Conservation (phyloP, 1,140 invertebrate genomes). For the Chrysopa pallens region DNA sequence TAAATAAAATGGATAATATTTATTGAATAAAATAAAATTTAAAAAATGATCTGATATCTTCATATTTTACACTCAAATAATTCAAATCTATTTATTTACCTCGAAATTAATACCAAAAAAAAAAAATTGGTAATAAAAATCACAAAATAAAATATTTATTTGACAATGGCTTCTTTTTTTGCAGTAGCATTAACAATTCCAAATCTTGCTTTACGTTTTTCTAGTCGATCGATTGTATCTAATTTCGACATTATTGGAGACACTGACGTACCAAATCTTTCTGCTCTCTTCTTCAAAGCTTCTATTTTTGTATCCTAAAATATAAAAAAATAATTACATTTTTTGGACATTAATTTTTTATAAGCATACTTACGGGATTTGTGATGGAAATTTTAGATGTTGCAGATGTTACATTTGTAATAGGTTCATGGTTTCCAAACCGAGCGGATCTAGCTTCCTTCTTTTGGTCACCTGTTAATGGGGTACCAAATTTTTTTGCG, state of each 20-base stretch:
- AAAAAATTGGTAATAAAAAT: too few relatives aligned
- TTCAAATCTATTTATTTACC: too few relatives aligned
- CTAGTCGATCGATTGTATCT: constrained; percentile 42
- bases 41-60: too few relatives aligned
- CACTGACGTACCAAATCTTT: constrained; percentile 55
- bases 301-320: constrained; percentile 32
- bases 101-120: too few relatives aligned
- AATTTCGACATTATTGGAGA: constrained; percentile 45
- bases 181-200: constrained; percentile 23
- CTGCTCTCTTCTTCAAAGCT: constrained; percentile 50
- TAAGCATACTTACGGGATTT: background rate
- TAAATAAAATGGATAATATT: too few relatives aligned
- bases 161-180: constrained; percentile 7
- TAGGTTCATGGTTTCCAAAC: constrained; percentile 27
- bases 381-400: constrained; percentile 2
- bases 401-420: constrained; percentile 10
- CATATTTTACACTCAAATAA: too few relatives aligned
- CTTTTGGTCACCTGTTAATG: constrained; percentile 31
- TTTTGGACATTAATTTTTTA: background rate
- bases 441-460: constrained; percentile 48
- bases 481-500: constrained; percentile 61
- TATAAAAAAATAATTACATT: constrained; percentile 1
- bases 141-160: background rate
- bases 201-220: constrained; percentile 53
- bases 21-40: too few relatives aligned